Conservation (phyloP, 2,888 invertebrate genomes). For the Zelleria hepariella region DNA sequence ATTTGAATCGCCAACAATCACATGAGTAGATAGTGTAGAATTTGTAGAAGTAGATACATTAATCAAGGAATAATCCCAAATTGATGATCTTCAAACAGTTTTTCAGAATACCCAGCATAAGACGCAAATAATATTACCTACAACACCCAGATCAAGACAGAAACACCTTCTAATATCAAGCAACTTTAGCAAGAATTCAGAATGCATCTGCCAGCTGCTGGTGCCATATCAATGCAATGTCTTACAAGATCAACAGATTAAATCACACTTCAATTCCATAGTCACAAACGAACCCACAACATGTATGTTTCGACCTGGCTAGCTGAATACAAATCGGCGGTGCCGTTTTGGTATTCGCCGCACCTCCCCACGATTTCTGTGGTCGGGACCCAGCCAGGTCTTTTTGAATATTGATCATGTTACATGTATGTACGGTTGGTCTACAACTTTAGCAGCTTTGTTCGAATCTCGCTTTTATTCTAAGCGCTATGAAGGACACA, state of each 20-base stretch:
- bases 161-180: too few species aligned
- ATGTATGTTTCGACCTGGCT: constrained; percentile 38
- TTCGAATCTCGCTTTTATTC: not conserved
- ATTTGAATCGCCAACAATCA: too few species aligned
- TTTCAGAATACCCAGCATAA: too few species aligned
- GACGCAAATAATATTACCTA: too few species aligned
- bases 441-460: not conserved
- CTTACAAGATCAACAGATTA: constrained; percentile 16
- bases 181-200: too few species aligned
- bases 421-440: not conserved
- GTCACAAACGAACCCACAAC: constrained; percentile 32
- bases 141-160: too few species aligned
- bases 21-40: too few species aligned
- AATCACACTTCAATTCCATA: constrained; percentile 25
- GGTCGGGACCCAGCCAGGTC: constrained; percentile 42
- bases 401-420: constrained; percentile 61
- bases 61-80: too few species aligned
- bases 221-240: not conserved
- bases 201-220: not conserved
- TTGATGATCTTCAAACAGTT: too few species aligned
- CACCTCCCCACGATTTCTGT: constrained; percentile 60
- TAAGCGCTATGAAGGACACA: not conserved
- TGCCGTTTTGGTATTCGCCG: constrained; percentile 47
- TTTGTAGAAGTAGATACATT: too few species aligned
- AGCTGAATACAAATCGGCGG: constrained; percentile 51